Conservation (phyloP, 1,140 invertebrate species). For the Neuroterus valhalla region DNA sequence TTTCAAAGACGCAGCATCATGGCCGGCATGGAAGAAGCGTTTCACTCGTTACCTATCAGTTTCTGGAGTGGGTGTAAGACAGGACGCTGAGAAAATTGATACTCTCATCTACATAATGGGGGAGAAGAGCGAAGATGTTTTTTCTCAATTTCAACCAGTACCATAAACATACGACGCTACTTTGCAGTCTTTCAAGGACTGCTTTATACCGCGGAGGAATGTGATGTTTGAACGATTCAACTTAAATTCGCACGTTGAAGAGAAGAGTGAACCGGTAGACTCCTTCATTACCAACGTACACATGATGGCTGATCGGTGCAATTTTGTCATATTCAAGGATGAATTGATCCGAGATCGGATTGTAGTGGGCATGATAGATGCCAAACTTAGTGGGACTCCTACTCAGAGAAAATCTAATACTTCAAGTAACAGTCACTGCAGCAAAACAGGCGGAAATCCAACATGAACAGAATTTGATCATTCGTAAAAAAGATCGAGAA, state of each 20-base stretch:
- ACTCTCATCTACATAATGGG: slow-evolving; percentile 56
- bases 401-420: slow-evolving; percentile 39
- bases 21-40: slow-evolving; percentile 50
- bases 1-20: slow-evolving; percentile 46
- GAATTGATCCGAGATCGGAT: slow-evolving; percentile 65
- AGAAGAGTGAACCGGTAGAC: slow-evolving; percentile 57
- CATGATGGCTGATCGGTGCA: slow-evolving; percentile 58
- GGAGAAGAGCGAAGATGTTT: slow-evolving; percentile 54
- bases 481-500: slow-evolving; percentile 22
- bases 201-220: slow-evolving; percentile 66
- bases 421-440: slow-evolving; percentile 46
- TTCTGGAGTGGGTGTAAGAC: slow-evolving; percentile 38
- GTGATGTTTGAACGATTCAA: slow-evolving; percentile 62
- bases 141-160: slow-evolving; percentile 38
- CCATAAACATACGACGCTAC: no score
- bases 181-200: slow-evolving; percentile 51
- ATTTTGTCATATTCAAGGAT: slow-evolving; percentile 48
- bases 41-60: slow-evolving; percentile 56
- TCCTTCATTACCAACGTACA: slow-evolving; percentile 62
- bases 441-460: slow-evolving; percentile 49
- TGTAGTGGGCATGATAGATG: slow-evolving; percentile 59
- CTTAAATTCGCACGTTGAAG: slow-evolving; percentile 63
- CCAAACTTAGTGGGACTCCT: slow-evolving; percentile 54
- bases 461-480: slow-evolving; percentile 36
- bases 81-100: slow-evolving; percentile 55